Evolutionary conservation across 2,797 vertebrate genomes (phyloP).

Genomic region (Rhinophrynus dorsalis): DNA sequence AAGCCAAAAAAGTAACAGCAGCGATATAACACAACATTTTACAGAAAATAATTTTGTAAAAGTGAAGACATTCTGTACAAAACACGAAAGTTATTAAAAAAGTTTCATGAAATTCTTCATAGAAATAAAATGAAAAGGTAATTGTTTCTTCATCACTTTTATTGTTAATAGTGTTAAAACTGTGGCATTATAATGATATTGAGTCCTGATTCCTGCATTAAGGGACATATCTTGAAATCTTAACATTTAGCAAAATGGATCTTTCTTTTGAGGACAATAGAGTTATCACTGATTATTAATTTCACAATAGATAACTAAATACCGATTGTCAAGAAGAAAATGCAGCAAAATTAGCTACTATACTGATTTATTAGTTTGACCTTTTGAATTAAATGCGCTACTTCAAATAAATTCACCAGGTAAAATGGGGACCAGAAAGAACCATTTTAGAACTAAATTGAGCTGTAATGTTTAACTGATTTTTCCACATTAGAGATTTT

Average conservation of each 20-base stretch:
- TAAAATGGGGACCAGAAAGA: neutral
- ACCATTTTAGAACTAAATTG: neutral
- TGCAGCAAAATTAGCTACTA: neutral
- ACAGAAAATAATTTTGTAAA: slow-evolving; percentile 44
- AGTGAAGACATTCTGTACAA: slow-evolving; percentile 25
- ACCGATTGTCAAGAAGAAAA: slow-evolving; percentile 15
- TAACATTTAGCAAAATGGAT: slow-evolving; percentile 11
- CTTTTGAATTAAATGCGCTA: slow-evolving; percentile 19
- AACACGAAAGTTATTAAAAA: slow-evolving; percentile 38
- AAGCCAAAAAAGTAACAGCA: slow-evolving; percentile 34
- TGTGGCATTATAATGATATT: slow-evolving; percentile 17
- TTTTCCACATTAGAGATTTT: neutral
- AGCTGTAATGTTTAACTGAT: neutral
- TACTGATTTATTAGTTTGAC: slow-evolving; percentile 32
- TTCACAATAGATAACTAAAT: slow-evolving; percentile 22
- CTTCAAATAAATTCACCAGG: slow-evolving; percentile 7
- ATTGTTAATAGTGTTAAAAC: slow-evolving; percentile 24
- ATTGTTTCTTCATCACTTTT: slow-evolving; percentile 25
- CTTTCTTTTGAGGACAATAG: slow-evolving; percentile 27
- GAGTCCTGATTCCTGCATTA: slow-evolving; percentile 34
- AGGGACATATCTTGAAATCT: slow-evolving; percentile 8
- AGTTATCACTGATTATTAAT: slow-evolving; percentile 7
- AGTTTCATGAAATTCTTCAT: slow-evolving; percentile 1
- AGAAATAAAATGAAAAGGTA: slow-evolving; percentile 32
- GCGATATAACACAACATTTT: slow-evolving; percentile 38